Evolutionary conservation across 37 sponge, comb jelly and placozoan genomes (phyloP).

Genomic region (Axinella damicornis): DNA sequence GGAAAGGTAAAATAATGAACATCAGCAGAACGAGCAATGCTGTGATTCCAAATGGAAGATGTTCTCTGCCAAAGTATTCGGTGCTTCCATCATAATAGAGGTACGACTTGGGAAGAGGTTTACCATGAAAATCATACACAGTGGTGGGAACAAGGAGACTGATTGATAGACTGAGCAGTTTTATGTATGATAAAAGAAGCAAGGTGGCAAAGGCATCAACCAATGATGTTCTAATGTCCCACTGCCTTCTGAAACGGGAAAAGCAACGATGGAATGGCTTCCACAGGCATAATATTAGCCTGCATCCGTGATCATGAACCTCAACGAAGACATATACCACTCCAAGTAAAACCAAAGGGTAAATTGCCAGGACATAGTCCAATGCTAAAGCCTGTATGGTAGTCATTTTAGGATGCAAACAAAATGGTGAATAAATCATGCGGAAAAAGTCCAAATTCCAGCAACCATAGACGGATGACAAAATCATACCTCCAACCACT

Average conservation of each 20-base stretch:
- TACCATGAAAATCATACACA: no score
- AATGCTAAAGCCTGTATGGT: slow-evolving; percentile 17
- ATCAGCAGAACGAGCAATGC: not conserved
- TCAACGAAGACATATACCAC: slow-evolving; percentile 4
- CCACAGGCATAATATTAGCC: slow-evolving; percentile 8
- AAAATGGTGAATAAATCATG: not conserved
- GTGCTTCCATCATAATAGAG: no score
- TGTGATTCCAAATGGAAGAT: not conserved
- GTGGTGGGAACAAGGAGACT: no score
- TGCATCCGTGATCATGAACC: slow-evolving; percentile 7
- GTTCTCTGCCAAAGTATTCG: not conserved
- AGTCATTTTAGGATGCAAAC: not conserved
- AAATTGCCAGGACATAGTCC: slow-evolving; percentile 33
- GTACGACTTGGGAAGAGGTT: not conserved
- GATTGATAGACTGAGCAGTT: slow-evolving; percentile 31
- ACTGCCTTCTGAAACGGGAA: slow-evolving; percentile 14
- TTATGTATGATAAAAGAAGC: slow-evolving; percentile 63
- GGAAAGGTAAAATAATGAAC: not conserved
- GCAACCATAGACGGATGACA: slow-evolving; percentile 7
- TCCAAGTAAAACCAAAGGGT: slow-evolving; percentile 21
- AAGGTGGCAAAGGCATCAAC: slow-evolving; percentile 67
- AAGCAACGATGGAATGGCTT: slow-evolving; percentile 24
- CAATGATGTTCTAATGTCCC: slow-evolving; percentile 50
- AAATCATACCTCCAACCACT: not conserved
- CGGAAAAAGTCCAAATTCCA: slow-evolving; percentile 56